Percentiles rank a stretch among this genome's conserved stretches.
These are phyloP conservation scores for Brachylomia viminalis DNA, from an alignment of 2,888 invertebrate genomes.

Conservation along the genomic window DNA sequence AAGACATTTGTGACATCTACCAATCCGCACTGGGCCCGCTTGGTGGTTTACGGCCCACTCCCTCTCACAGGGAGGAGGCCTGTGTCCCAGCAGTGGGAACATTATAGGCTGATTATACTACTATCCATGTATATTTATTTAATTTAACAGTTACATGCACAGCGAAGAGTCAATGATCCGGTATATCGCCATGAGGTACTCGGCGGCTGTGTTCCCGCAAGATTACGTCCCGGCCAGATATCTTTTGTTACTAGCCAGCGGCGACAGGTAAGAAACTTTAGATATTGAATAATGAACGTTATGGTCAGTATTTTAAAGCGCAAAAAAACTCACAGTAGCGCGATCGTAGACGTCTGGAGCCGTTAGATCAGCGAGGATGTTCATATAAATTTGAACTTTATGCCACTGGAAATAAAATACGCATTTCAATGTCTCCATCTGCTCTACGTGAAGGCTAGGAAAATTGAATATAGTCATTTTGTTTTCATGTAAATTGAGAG, in stretches of 20 bases:
- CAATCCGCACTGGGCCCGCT: too few relatives aligned
- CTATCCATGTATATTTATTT: neutral
- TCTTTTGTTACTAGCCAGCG: conserved; percentile 95
- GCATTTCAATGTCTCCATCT: neutral
- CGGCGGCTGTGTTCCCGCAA: conserved; percentile 95
- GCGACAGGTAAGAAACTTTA: conserved; percentile 92
- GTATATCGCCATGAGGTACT: conserved; percentile 95
- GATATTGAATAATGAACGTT: neutral
- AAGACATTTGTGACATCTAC: too few relatives aligned
- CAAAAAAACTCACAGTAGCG: neutral
- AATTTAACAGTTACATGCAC: conserved; percentile 92
- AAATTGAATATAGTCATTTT: too few relatives aligned
- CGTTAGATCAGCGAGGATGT: too few relatives aligned
- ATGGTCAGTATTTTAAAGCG: fast-evolving
- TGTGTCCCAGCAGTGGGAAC: neutral
- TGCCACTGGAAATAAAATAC: fast-evolving
- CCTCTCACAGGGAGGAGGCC: too few relatives aligned
- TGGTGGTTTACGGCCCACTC: too few relatives aligned
- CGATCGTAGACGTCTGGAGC: neutral
- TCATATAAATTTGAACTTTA: neutral
- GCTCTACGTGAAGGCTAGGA: neutral
- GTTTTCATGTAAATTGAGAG: neutral
- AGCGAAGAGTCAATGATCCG: conserved; percentile 95
- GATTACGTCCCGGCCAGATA: conserved; percentile 96
- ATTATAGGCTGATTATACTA: neutral